Evolutionary conservation across 2,888 invertebrate species (phyloP).

Genomic region (Octodonta nipae): DNA sequence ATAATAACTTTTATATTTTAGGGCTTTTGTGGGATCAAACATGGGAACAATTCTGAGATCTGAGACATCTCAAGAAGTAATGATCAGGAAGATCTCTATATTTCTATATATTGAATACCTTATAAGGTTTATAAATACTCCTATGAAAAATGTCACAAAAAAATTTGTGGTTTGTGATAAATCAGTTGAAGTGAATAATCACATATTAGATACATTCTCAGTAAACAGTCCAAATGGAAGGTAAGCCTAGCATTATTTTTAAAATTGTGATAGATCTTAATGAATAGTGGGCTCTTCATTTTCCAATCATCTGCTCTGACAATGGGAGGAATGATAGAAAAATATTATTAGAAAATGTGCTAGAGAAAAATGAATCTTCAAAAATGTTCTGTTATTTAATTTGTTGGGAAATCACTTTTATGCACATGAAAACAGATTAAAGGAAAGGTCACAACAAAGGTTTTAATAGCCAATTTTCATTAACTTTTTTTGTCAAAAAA

Average conservation of each 20-base stretch:
- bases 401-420: too few relatives aligned
- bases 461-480: too few relatives aligned
- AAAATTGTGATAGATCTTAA: background rate
- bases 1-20: too few relatives aligned
- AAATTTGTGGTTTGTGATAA: constrained; percentile 24
- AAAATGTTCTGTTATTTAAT: too few relatives aligned
- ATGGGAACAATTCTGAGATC: constrained; percentile 14
- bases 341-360: too few relatives aligned
- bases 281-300: too few relatives aligned
- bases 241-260: constrained; percentile 15
- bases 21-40: background rate
- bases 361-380: too few relatives aligned
- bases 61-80: constrained; percentile 9
- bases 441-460: too few relatives aligned
- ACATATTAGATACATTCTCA: constrained; percentile 27
- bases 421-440: too few relatives aligned
- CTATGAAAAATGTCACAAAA: constrained; percentile 22
- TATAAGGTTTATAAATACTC: constrained; percentile 22
- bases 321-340: too few relatives aligned
- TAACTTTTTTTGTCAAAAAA: too few relatives aligned
- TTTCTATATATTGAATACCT: constrained; percentile 29
- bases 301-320: too few relatives aligned
- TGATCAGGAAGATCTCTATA: constrained; percentile 22
- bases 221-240: constrained; percentile 15
- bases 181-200: constrained; percentile 22